Conservation (phyloP, 2,888 invertebrate genomes). For the Sussaba pulchella region DNA sequence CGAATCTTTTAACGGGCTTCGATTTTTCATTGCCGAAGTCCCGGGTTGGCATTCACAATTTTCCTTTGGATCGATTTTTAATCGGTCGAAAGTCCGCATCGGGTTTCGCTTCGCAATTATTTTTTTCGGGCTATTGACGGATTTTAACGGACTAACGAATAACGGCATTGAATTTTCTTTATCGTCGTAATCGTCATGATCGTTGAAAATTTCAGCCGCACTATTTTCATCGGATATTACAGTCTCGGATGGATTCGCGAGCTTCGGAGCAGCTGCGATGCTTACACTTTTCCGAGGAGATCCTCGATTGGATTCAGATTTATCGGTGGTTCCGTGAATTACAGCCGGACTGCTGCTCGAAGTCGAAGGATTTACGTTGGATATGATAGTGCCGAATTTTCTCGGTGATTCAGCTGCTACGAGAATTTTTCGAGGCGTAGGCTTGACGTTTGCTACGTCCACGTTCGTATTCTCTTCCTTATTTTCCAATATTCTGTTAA, state of each 20-base stretch:
- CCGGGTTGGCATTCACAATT: constrained; percentile 67
- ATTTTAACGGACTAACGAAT: constrained; percentile 62
- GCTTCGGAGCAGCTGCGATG: not conserved
- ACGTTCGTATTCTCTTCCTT: not conserved
- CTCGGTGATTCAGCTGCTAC: constrained; percentile 60
- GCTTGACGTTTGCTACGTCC: not conserved
- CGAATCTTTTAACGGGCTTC: constrained; percentile 35
- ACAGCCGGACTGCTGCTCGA: not conserved
- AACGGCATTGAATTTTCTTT: constrained; percentile 66
- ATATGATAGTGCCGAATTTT: constrained; percentile 76
- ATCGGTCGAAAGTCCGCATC: not conserved
- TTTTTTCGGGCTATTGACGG: constrained; percentile 13
- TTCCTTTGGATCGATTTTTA: not conserved
- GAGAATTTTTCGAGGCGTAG: not conserved
- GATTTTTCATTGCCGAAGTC: constrained; percentile 69
- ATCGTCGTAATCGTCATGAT: constrained; percentile 19
- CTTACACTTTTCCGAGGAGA: constrained; percentile 44
- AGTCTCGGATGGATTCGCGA: not conserved
- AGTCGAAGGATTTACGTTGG: constrained; percentile 68
- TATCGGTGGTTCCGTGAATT: constrained; percentile 13
- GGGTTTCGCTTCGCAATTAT: not conserved
- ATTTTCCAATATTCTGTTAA: not conserved
- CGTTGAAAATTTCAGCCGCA: not conserved
- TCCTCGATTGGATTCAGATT: not conserved
- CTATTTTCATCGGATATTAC: not conserved